Base-by-base conservation (phyloP, 1,140 invertebrate genomes). In the Sycobia sp. region DNA sequence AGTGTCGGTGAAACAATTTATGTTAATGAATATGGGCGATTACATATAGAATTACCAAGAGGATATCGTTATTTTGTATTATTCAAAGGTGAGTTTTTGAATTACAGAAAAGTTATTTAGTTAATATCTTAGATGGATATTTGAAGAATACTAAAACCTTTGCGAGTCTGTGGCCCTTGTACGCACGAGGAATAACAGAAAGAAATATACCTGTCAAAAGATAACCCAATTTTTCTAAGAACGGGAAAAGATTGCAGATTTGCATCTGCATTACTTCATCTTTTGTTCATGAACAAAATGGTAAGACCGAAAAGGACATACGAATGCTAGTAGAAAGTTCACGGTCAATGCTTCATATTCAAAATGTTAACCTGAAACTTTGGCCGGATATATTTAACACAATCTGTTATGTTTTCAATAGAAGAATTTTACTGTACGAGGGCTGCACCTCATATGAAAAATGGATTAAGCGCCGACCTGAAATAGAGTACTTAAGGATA, bases 301-400 rank as follows among this genome's bases (percentile, higher is more conserved):
- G n/a, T n/a, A 39, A 68, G 2, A 66, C 69, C 27, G 80, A 83
- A 60, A 62, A 74, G 50, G 71, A 73, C 25, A 77, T 79, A 29
- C n/a, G 16, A 4, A 46, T n/a, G n/a, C n/a, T 16, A 46, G 8
- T 23, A 4, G n/a, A 5, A 1, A 23, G 18, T 3, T 4, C 4
- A 7, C 10, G 3, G 3, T 10, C 16, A 7, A 46, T 20, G 7
- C 7, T 9, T 46, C 4, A 46, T 8, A 23, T 5, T 2, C 4
- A 32, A 32, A 32, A 32, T n/a, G n/a, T n/a, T n/a, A n/a, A n/a
- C n/a, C n/a, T n/a, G n/a, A n/a, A n/a, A n/a, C n/a, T n/a, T n/a
- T 23, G 2, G 1, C 13, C 8, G 13, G 10, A 13, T 5, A 13
- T n/a, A n/a, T n/a, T n/a, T n/a, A n/a, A n/a, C n/a, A n/a, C n/a